Base-by-base conservation (phyloP, 2,113 vertebrate genomes). In the Oncorhynchus nerka region DNA sequence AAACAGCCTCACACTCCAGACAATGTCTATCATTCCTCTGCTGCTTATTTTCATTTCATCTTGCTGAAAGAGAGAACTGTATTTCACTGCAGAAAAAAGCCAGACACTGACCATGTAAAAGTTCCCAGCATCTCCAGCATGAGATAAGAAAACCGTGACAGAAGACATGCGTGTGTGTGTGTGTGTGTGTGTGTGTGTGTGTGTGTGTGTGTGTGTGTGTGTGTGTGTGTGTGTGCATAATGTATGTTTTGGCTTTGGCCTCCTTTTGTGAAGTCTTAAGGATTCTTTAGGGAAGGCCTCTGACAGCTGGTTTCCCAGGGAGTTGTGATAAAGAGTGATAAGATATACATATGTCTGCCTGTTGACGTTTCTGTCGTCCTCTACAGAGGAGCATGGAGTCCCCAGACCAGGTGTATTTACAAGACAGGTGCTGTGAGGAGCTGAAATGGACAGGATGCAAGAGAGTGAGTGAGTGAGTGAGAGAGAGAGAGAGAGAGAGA, bases 41-140 rank as follows among this genome's bases (percentile, higher is more conserved):
- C 45, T 32, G 71, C 77, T 82, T 61, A 79, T 73, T 82, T 84
- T 51, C 45, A 70, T 86, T 80, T 80, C n/a, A 74, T 72, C 71
- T 71, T 16, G 26, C 62, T 78, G 75, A 77, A 74, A 78, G 19
- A 26, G 49, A 78, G 39, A 68, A 65, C 32, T 78, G 11, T 65
- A 34, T 59, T n/a, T 76, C 69, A 26, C 16, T 51, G 19, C n/a
- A 71, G 12, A 64, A 45, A 79, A 79, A 77, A 70, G 30, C n/a
- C 51, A 66, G 28, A 67, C 39, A 70, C 34, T 68, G n/a, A 39
- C 34, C 64, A 62, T n/a, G 45, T 74, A 20, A 45, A 62, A 22
- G 32, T 28, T n/a, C 15, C 11, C 24, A 22, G 20, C 68, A 68
- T 66, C 71, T 75, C 12, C 34, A 64, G 32, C 39, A 4, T 3